Evolutionary conservation across 2,888 invertebrate species (phyloP), one percentile per base, ranked within the genome.

Genomic region (Tinea pellionella): DNA sequence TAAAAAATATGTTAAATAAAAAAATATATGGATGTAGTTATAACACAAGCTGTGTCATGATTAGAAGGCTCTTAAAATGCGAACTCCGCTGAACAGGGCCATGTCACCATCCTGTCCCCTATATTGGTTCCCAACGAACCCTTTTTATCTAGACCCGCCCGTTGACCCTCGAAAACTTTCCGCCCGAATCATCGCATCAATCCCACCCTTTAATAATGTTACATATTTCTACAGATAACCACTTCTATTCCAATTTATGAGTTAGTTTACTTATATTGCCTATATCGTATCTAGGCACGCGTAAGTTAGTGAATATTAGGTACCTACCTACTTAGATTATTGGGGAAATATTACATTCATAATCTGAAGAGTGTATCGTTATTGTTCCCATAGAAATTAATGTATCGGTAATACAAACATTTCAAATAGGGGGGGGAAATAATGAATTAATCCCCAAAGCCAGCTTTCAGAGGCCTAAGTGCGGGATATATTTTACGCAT

Each of bases 101-200:
- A 68, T 71, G 71, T 76, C 80, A 72, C 71, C 69, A 68, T 69
- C 65, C 67, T 66, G 29, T 13, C 41, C 61, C 55, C 41, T 41
- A 57, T 57, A 57, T 57, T 57, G 57, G 57, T 57, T 30, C 57
- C 9, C 24, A 55, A 55, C 18, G 12, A 15, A 57, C 78, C 84
- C 83, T 80, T 84, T 82, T 81, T 80, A 81, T 78, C 76, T 67
- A 65, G 63, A 65, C 69, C 69, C 71, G 66, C 65, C 72, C 51
- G 41, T 19, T 74, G 73, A 80, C 81, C 82, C 78, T 81, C 67
- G 62, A 70, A 72, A 74, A 75, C 68, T 74, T 76, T 75, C 71
- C 6, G 68, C 69, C 71, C 72, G 70, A 78, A 80, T 80, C 81
- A 78, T 80, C 76, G 75, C 68, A 65, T 67, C 69, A 68, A 70